Evolutionary conservation across 2,888 invertebrate genomes (phyloP).

Genomic region (Luperina testacea): DNA sequence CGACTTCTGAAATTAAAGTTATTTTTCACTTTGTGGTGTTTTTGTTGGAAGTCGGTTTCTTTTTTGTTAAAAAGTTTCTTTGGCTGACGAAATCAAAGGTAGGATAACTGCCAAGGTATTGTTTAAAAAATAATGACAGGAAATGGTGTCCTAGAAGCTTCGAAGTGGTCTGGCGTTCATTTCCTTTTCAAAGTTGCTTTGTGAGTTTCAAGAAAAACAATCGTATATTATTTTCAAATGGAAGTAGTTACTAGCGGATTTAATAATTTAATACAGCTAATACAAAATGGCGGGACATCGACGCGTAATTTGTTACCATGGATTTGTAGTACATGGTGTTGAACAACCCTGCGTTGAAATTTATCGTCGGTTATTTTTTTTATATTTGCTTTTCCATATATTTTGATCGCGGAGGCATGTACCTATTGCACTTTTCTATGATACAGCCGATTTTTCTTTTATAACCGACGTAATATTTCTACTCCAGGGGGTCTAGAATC

Average conservation of each 20-base stretch:
- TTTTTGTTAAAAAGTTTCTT: not conserved
- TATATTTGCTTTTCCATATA: not conserved
- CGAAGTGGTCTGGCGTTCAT: slow-evolving; percentile 15
- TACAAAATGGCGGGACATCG: not conserved
- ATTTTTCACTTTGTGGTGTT: too few relatives aligned
- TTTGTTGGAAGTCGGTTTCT: too few relatives aligned
- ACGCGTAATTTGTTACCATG: not conserved
- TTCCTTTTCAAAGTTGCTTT: slow-evolving; percentile 31
- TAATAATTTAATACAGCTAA: not conserved
- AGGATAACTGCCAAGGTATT: not conserved
- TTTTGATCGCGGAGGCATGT: not conserved
- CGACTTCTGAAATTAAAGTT: too few relatives aligned
- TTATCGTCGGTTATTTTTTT: too few relatives aligned
- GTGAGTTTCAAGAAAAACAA: slow-evolving; percentile 19
- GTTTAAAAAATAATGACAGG: slow-evolving; percentile 24
- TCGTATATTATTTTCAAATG: slow-evolving; percentile 35
- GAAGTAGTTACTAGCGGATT: not conserved
- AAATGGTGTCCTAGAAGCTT: slow-evolving; percentile 33
- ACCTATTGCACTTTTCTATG: too few relatives aligned
- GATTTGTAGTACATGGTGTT: not conserved
- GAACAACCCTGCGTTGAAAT: not conserved
- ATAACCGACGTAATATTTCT: too few relatives aligned
- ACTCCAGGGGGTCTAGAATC: not conserved
- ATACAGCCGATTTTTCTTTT: too few relatives aligned
- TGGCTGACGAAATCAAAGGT: not conserved